Evolutionary conservation across 2,888 invertebrate genomes (phyloP), one percentile per base, ranked within the genome.

Genomic region (Calliscelio sp.): DNA sequence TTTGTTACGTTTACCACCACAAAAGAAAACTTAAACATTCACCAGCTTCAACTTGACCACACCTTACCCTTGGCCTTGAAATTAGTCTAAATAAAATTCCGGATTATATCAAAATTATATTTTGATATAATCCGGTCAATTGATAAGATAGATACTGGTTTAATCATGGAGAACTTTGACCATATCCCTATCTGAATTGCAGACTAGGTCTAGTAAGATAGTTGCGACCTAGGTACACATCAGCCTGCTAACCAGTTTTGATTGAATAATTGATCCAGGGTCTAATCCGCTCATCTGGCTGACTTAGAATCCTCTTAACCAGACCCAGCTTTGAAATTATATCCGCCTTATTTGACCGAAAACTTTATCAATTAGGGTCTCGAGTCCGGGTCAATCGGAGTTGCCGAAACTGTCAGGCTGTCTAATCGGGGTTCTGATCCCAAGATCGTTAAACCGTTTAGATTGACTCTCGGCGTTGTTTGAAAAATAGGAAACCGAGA

Each of bases 341-440:
- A 28, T 4, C 8, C 18, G 10, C 22, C 38, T 22, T 71, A 44
- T 55, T 38, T 18, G 38, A 5, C 24, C 41, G 53, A 74, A 74
- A 74, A 63, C 41, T 51, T 68, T 46, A 78, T 78, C 77, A 78
- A 78, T 78, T 68, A 78, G 41, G 55, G n/a, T 57, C 59, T 68
- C 68, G 41, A 44, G n/a, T 57, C 59, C 35, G 57, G 59, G 57
- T 61, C 65, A 71, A 71, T 79, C 57, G 71, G 46, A 68, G 38
- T 51, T 68, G 35, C 44, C 4, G 14, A 20, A 55, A 63, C 79
- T 79, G 71, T 71, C 63, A 79, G 20, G 28, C 16, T 14, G 44
- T 24, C 46, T 80, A 80, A 73, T 44, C 80, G 28, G 49, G 65
- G 25, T 65, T n/a, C 68, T 38, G 70, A 66, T 78, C 25, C 55